Evolutionary conservation across 2,888 invertebrate genomes (phyloP), one percentile per base, ranked within the genome.

Genomic region (Heliconius erato): DNA sequence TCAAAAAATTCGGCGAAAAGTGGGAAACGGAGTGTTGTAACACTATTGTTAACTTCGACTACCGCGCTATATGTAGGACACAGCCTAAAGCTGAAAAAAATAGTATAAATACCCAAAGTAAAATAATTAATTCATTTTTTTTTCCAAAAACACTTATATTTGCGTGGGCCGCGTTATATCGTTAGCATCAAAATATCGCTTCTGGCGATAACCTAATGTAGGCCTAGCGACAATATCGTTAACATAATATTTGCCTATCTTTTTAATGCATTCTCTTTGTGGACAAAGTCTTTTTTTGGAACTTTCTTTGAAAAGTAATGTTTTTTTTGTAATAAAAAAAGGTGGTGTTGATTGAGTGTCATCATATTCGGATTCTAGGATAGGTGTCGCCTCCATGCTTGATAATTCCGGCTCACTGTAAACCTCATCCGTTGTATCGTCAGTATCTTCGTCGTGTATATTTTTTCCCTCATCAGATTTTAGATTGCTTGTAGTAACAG

Each of bases 191-290:
- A 69, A 59, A 67, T 74, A 74, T 68, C 74, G 44, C 23, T 23
- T 54, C 23, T n/a, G 11, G 35, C 35, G 35, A 40, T 68, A n/a
- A 63, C 54, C 9, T 35, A 85, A 2, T 14, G 86, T 86, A 19
- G 86, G 86, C 79, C 85, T 84, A 63, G 82, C 32, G 76, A 84
- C 28, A 12, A 81, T 79, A 78, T 79, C 79, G 19, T 85, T 79
- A 32, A 82, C 68, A 54, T 81, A 80, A 76, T 83, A 83, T 65
- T 74, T 84, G 9, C 85, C 84, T 68, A 82, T 74, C 80, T 79
- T 74, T 72, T 16, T 71, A 28, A 77, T 54, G 23, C 82, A 83
- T 35, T 76, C 80, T 14, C 74, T 72, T 79, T 40, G 54, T n/a
- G 40, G 28, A n/a, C 79, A 82, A 32, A 6, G 16, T n/a, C 65